Evolutionary conservation across 2,797 vertebrate species (phyloP).

Genomic region (Rhodeus uyekii): DNA sequence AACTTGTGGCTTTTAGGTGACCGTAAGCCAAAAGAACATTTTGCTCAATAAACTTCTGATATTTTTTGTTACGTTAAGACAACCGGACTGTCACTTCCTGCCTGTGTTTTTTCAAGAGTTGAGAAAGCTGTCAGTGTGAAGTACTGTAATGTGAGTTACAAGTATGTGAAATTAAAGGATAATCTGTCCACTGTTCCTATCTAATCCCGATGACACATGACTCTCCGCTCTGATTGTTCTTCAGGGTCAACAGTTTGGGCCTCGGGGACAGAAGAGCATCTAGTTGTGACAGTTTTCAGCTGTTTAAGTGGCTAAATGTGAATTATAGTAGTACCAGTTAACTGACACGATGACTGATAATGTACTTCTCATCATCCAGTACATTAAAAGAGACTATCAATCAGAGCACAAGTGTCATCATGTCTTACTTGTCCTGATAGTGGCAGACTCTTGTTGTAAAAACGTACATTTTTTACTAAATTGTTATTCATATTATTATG

Average conservation of each 20-base stretch:
- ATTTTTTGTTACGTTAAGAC: not conserved
- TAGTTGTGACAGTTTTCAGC: not conserved
- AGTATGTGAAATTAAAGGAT: constrained; percentile 4
- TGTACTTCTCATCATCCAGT: not conserved
- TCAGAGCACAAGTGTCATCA: not conserved
- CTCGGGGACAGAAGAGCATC: not conserved
- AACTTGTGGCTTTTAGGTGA: not conserved
- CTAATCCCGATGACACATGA: not conserved
- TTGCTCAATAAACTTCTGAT: constrained; percentile 4
- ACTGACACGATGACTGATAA: not conserved
- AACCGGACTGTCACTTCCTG: not conserved
- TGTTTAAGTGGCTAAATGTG: constrained; percentile 1
- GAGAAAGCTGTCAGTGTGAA: constrained; percentile 3
- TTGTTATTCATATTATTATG: not conserved
- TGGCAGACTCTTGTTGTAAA: not conserved
- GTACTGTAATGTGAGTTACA: too few species aligned
- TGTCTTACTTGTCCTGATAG: not conserved
- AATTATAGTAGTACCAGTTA: not conserved
- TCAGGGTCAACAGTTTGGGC: not conserved
- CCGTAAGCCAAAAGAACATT: not conserved
- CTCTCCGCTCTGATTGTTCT: not conserved
- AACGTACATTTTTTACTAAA: too few species aligned
- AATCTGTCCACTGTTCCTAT: not conserved
- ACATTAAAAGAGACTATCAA: not conserved
- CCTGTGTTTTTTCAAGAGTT: not conserved